Evolutionary conservation across 2,797 vertebrate species (phyloP), one percentile per base, ranked within the genome.

Genomic region (Erithacus rubecula): DNA sequence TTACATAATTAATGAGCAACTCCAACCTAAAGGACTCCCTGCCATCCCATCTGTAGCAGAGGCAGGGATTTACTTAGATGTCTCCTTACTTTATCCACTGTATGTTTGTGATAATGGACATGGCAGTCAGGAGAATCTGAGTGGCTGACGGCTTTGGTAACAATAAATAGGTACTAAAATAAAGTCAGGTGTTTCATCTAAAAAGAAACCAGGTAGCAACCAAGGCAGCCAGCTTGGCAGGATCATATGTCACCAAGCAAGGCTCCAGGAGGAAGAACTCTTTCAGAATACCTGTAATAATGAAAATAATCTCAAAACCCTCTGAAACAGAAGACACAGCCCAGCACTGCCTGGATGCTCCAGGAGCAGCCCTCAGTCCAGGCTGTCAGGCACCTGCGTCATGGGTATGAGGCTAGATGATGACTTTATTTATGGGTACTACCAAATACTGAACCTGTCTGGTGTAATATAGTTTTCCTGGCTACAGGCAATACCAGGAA

Each of bases 321-420:
- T 5, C 36, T 46, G 53, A 37, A 70, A 52, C 0, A 74, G 52
- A 88, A 81, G 58, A 68, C 17, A 51, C 5, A 58, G 26, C 39
- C n/a, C 22, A 93, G 30, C 51, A 87, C 7, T 41, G n/a, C 8
- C n/a, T 65, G 36, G 9, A 15, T 82, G n/a, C 32, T 82, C 15
- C 43, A 49, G 36, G 11, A 65, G 51, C 29, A 87, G 80, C 23
- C 32, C 27, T 56, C 1, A 3, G 22, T 5, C 2, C 55, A 72
- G 24, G 32, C 29, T 11, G 4, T 30, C 26, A 36, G 19, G 18
- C n/a, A 68, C 12, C 23, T 58, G 17, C 0, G 0, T 39, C 52
- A 59, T 1, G 6, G 53, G 11, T 27, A 22, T n/a, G 14, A 70
- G 39, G 15, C 29, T 58, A 34, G 20, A 44, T 58, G 43, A 53